Percentiles rank a stretch among this genome's conserved stretches.
Conservation (phyloP, 2,113 vertebrate species). For the Monarcha castaneiventris region DNA sequence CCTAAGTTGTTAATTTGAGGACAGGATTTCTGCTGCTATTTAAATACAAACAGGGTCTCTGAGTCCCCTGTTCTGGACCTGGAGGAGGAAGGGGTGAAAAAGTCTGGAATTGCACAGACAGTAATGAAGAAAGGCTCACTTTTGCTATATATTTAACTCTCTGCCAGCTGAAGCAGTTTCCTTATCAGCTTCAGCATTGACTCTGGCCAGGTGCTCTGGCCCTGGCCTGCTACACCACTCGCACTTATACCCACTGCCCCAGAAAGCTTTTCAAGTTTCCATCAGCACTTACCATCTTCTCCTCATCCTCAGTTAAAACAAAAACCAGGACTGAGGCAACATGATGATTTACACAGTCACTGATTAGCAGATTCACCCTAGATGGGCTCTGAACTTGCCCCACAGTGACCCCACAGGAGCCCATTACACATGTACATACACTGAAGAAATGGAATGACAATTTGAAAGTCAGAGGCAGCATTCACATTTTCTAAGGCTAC, state of each 20-base stretch:
- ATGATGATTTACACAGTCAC: background rate
- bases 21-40: background rate
- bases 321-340: background rate
- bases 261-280: background rate
- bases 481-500: background rate
- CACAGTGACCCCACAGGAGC: background rate
- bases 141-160: background rate
- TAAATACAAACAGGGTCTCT: background rate
- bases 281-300: background rate
- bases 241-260: background rate
- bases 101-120: background rate
- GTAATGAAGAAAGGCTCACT: background rate
- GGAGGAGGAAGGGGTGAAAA: background rate
- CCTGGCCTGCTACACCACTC: background rate
- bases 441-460: background rate
- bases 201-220: background rate
- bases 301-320: background rate
- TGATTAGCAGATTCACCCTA: background rate
- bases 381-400: background rate
- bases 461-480: background rate
- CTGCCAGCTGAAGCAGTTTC: background rate
- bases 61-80: background rate
- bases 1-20: background rate
- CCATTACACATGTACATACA: background rate
- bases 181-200: background rate